Conservation (phyloP, 2,113 vertebrate species). For the Strix uralensis region DNA sequence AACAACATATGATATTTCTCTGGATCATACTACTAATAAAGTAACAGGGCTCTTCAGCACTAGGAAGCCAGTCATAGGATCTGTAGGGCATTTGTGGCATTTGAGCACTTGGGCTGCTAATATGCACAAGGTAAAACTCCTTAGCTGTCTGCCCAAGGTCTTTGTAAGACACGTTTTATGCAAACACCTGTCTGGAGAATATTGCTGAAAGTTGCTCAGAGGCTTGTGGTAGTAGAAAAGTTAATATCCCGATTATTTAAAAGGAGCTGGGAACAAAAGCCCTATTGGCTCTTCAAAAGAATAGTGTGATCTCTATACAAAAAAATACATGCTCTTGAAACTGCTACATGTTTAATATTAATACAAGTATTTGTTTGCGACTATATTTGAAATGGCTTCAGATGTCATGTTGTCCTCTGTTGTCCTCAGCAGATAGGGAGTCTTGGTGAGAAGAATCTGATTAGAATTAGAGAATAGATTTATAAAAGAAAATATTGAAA, state of each 20-base stretch:
- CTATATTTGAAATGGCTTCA: constrained; percentile 33
- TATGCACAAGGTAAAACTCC: not conserved
- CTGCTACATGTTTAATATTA: constrained; percentile 31
- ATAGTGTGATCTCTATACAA: not conserved
- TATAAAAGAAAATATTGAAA: constrained; percentile 33
- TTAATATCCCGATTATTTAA: constrained; percentile 48
- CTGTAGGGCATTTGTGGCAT: not conserved
- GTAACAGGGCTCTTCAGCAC: not conserved
- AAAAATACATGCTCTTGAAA: constrained; percentile 6
- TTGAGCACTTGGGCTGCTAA: not conserved
- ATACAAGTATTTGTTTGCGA: constrained; percentile 46
- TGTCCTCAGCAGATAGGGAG: constrained; percentile 7
- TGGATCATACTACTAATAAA: not conserved
- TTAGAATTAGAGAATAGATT: not conserved
- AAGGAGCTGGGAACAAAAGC: constrained; percentile 32
- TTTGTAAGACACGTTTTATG: constrained; percentile 26
- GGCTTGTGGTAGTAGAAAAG: not conserved
- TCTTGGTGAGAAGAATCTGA: not conserved
- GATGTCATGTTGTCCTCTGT: constrained; percentile 22
- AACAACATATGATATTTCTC: not conserved
- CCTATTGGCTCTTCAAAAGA: constrained; percentile 41
- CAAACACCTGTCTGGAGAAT: constrained; percentile 39
- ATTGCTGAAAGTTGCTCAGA: constrained; percentile 16
- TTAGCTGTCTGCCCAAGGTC: constrained; percentile 39
- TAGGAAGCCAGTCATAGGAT: not conserved